Base-by-base conservation (phyloP, 2,888 invertebrate genomes). In the Drosophila cognata region DNA sequence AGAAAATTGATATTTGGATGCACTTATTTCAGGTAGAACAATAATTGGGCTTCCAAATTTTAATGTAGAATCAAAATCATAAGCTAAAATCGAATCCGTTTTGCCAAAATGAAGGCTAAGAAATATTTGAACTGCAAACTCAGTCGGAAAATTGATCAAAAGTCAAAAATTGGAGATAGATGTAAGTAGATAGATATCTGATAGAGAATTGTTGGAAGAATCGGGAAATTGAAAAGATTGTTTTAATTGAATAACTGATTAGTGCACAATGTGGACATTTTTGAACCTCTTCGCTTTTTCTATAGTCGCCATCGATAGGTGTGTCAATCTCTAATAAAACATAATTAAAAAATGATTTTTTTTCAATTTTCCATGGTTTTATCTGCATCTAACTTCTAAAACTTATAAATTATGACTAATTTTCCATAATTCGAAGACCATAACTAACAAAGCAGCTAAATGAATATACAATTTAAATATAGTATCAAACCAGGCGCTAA, bases 331-430 rank as follows among this genome's bases (percentile, higher is more conserved):
- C 7, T 8, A 21, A 46, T 3, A 16, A 46, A 16, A 21, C 1
- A 16, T 7, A 0, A 46, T 4, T 13, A 2, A 13, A 21, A 13
- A 16, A 0, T 7, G 0, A 1, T 7, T 21, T 7, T 46, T 46
- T 18, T 21, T 16, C 46, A 1, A 13, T 16, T 25, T 16, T 8
- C 1, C 21, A 11, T n/a, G 18, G 18, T 8, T 38, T 38, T 0
- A 38, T 6, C 38, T n/a, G 2, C 41, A 5, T 41, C 10, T 10
- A 11, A 41, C 10, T 5, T 11, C n/a, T 10, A 43, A 11, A n/a
- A 1, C 3, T 38, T 0, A 18, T 18, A 1, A 0, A 0, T 38
- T 8, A 38, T 8, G 1, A 0, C 0, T 8, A 4, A 1, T 8
- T n/a, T 38, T n/a, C 38, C 18, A 8, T 3, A 38, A 8, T 8